phyloP scores from a whole-genome alignment of 1,140 invertebrate genomes.

The Pseudoatta argentina region DNA sequence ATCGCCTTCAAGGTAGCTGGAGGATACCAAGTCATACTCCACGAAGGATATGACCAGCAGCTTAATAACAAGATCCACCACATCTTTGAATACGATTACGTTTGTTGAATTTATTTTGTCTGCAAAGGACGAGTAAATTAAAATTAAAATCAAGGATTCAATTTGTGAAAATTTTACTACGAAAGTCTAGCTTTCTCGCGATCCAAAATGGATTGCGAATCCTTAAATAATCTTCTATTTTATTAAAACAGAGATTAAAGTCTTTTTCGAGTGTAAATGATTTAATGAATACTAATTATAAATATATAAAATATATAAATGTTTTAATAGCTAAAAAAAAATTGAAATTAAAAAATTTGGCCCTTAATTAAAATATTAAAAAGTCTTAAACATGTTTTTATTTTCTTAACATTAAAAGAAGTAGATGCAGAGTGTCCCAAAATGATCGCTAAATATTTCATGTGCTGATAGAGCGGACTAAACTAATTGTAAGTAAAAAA shows the following conservation, averaged over 20 bases:
- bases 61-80: constrained; percentile 51
- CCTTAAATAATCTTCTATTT: neutral
- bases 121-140: neutral
- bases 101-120: neutral
- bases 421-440: too few relatives aligned
- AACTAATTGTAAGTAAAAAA: too few relatives aligned
- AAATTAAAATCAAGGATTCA: neutral
- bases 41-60: constrained; percentile 27
- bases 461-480: too few relatives aligned
- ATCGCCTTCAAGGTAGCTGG: constrained; percentile 59
- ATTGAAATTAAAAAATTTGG: neutral
- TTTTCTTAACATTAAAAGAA: too few relatives aligned
- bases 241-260: neutral
- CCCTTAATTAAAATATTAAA: neutral
- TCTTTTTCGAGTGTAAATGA: neutral
- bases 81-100: constrained; percentile 30
- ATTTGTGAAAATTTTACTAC: neutral
- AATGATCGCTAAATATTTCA: too few relatives aligned
- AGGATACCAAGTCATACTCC: constrained; percentile 64
- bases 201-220: neutral
- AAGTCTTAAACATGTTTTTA: neutral
- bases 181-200: neutral
- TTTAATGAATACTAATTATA: neutral
- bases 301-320: too few relatives aligned
- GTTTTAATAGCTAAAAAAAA: neutral